Conservation (phyloP, 92 coral and sea anemone genomes). For the Phenganax subtilis region DNA sequence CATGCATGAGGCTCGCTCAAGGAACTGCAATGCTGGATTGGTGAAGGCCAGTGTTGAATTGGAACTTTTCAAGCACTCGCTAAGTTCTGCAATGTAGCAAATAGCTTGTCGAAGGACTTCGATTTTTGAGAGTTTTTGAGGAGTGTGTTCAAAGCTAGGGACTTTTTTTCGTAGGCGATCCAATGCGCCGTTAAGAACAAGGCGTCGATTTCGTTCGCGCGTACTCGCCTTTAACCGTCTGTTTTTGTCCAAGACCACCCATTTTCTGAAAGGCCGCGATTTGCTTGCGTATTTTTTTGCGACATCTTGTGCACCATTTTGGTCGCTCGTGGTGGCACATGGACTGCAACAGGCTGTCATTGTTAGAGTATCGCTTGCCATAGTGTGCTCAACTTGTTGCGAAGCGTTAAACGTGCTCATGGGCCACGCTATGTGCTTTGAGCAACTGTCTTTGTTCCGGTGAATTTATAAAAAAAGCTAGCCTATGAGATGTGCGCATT, state of each 20-base stretch:
- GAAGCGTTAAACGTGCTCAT: neutral
- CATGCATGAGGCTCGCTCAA: conserved; percentile 2
- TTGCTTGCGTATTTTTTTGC: conserved; percentile 57
- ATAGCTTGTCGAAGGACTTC: conserved; percentile 88
- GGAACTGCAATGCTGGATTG: neutral
- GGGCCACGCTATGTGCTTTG: conserved; percentile 1
- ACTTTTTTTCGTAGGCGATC: conserved; percentile 85
- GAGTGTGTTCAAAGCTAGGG: conserved; percentile 93
- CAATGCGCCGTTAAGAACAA: conserved; percentile 87
- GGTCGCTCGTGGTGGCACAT: conserved; percentile 17
- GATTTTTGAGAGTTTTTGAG: conserved; percentile 94
- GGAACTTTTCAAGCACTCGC: conserved; percentile 76
- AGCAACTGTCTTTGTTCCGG: conserved; percentile 27
- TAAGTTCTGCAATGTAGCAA: conserved; percentile 86
- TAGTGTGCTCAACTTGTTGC: conserved; percentile 5
- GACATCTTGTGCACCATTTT: conserved; percentile 20
- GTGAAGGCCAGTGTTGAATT: conserved; percentile 50
- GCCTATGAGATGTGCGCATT: conserved; percentile 28
- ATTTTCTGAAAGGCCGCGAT: conserved; percentile 71
- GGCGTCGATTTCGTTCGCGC: conserved; percentile 83
- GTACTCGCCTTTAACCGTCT: conserved; percentile 91
- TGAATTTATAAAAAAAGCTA: conserved; percentile 20
- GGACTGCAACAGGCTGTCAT: conserved; percentile 23
- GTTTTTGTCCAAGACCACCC: conserved; percentile 92
- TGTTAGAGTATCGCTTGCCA: conserved; percentile 13